A percentile compares a stretch with the other conserved stretches of the same genome.
Conservation (phyloP, 2,888 invertebrate species). For the Alsophila aescularia region DNA sequence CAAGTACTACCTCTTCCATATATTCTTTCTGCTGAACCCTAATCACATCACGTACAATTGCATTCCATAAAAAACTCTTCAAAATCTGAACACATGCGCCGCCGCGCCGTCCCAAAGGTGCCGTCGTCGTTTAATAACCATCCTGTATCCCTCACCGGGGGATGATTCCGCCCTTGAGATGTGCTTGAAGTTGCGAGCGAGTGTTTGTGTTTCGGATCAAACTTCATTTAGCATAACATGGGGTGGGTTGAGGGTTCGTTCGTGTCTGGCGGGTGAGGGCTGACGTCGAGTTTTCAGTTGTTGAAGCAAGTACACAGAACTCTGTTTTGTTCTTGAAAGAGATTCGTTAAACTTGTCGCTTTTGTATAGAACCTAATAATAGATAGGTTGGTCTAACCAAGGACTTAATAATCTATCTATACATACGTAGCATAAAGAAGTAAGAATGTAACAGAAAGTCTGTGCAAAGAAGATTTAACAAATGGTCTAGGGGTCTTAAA, state of each 20-base stretch:
- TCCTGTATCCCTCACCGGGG: constrained; percentile 19
- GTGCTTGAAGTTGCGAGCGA: constrained; percentile 32
- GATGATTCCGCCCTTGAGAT: constrained; percentile 10
- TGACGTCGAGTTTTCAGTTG: background rate
- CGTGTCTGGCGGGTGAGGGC: background rate
- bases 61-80: constrained; percentile 21
- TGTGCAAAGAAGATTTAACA: no score
- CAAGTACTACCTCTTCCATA: constrained; percentile 5
- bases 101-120: constrained; percentile 35
- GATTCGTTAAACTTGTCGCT: no score
- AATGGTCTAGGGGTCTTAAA: no score
- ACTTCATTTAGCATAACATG: constrained; percentile 36
- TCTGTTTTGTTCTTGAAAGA: background rate
- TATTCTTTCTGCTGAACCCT: constrained; percentile 7
- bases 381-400: no score
- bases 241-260: constrained; percentile 1
- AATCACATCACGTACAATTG: constrained; percentile 17
- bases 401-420: no score
- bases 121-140: constrained; percentile 29
- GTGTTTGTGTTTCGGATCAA: constrained; percentile 42
- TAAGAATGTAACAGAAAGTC: no score
- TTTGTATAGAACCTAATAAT: no score
- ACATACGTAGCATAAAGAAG: no score
- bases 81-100: constrained; percentile 35
- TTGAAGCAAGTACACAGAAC: background rate